Conservation (phyloP, 1,140 invertebrate genomes). For the Carposina sasakii region DNA sequence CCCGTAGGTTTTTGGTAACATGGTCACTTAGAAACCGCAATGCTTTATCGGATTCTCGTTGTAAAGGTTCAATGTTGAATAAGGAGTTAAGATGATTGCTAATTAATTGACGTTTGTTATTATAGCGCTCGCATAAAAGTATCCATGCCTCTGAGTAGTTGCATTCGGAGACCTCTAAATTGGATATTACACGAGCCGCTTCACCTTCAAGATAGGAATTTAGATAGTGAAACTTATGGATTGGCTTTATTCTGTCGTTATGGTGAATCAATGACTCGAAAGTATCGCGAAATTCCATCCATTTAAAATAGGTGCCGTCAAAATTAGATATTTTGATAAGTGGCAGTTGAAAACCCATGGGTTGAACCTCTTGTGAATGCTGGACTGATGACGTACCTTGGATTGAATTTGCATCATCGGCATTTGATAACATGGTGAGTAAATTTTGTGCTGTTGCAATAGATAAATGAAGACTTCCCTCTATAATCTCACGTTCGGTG, state of each 20-base stretch:
- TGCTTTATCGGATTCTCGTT: slow-evolving; percentile 5
- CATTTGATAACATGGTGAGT: not conserved
- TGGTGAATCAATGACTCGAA: slow-evolving; percentile 37
- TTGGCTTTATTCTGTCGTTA: slow-evolving; percentile 19
- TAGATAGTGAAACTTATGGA: slow-evolving; percentile 43
- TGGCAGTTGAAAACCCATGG: slow-evolving; percentile 24
- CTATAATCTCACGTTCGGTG: not conserved
- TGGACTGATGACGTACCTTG: too few species aligned
- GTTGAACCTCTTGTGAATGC: not conserved
- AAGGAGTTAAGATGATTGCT: slow-evolving; percentile 8
- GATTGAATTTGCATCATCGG: not conserved
- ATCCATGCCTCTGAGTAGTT: slow-evolving; percentile 45
- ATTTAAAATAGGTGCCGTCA: slow-evolving; percentile 29
- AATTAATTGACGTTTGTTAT: slow-evolving; percentile 33
- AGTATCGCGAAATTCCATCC: slow-evolving; percentile 35
- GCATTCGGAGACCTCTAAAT: slow-evolving; percentile 24
- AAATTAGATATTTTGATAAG: slow-evolving; percentile 30
- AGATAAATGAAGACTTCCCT: not conserved
- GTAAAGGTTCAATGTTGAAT: not conserved
- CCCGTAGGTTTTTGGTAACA: slow-evolving; percentile 1
- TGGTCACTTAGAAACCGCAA: slow-evolving; percentile 2
- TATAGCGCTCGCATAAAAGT: slow-evolving; percentile 32
- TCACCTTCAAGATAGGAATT: slow-evolving; percentile 29
- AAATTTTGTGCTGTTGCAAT: slow-evolving; percentile 3
- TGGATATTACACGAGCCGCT: slow-evolving; percentile 27